Evolutionary conservation across 2,888 invertebrate species (phyloP).

Genomic region (Hirtodrosophila duncani): DNA sequence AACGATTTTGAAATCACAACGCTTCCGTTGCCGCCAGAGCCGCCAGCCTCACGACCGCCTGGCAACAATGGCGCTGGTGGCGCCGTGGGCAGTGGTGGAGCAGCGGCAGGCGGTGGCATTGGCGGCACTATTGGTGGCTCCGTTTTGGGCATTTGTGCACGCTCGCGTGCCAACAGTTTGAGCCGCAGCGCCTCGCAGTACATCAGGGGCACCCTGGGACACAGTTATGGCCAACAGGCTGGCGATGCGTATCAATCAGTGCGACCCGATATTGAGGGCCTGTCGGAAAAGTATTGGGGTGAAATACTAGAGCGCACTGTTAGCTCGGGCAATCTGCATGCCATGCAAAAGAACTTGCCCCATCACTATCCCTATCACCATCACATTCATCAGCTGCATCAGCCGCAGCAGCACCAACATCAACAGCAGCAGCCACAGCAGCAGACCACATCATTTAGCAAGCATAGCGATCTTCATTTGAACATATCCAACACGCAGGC

Average conservation of each 20-base stretch:
- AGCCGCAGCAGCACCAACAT: conserved; percentile 39
- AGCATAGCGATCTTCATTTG: conserved; percentile 76
- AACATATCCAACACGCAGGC: conserved; percentile 48
- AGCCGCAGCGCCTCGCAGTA: conserved; percentile 73
- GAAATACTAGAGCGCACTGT: conserved; percentile 88
- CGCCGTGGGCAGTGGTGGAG: conserved; percentile 18
- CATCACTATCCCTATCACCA: conserved; percentile 61
- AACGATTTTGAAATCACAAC: conserved; percentile 78
- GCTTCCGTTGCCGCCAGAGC: conserved; percentile 77
- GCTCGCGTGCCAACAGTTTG: conserved; percentile 72
- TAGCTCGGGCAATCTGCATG: conserved; percentile 86
- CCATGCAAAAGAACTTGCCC: conserved; percentile 80
- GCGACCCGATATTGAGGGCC: conserved; percentile 82
- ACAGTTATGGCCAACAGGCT: conserved; percentile 33
- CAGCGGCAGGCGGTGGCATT: conserved; percentile 31
- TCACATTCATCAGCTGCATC: conserved; percentile 40
- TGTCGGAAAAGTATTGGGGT: conserved; percentile 86
- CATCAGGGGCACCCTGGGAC: conserved; percentile 58
- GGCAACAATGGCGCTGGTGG: conserved; percentile 35
- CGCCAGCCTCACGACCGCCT: conserved; percentile 76
- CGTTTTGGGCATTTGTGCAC: conserved; percentile 71
- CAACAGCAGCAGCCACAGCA: conserved; percentile 39
- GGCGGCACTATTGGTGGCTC: conserved; percentile 66
- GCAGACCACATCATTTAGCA: conserved; percentile 77
- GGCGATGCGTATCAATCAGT: conserved; percentile 53